Evolutionary conservation across 2,113 vertebrate genomes (phyloP).

Genomic region (Ursus arctos): DNA sequence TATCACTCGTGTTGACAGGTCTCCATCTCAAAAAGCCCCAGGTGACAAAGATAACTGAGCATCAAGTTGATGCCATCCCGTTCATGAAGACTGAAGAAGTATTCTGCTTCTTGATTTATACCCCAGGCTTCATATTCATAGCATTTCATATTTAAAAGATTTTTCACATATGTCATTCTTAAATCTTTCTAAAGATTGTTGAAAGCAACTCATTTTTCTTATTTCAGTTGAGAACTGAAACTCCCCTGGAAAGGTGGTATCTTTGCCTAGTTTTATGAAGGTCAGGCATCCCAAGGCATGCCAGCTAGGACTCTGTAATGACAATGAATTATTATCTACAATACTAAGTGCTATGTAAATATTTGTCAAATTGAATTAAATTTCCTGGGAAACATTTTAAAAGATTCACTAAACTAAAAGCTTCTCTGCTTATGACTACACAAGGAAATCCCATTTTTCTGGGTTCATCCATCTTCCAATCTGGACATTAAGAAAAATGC

Average conservation of each 20-base stretch:
- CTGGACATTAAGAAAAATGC: background rate
- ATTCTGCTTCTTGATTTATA: constrained; percentile 27
- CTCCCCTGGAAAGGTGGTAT: background rate
- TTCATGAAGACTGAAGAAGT: constrained; percentile 34
- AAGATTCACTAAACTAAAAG: background rate
- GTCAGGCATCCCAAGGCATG: accelerated
- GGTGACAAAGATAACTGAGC: background rate
- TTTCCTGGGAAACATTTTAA: background rate
- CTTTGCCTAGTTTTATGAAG: background rate
- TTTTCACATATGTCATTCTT: constrained; percentile 29
- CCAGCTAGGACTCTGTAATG: background rate
- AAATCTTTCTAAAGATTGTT: constrained; percentile 53
- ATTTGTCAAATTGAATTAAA: background rate
- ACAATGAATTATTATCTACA: background rate
- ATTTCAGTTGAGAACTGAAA: background rate
- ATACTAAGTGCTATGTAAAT: background rate
- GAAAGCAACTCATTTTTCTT: constrained; percentile 19
- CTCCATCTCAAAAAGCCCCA: background rate
- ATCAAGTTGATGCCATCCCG: background rate
- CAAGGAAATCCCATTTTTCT: background rate
- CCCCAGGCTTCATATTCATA: background rate
- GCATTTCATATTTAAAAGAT: constrained; percentile 28
- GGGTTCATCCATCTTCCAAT: background rate
- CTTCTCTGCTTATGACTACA: background rate
- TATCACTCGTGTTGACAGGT: background rate